Evolutionary conservation across 1,140 invertebrate species (phyloP).

Genomic region (Cydia fagiglandana): DNA sequence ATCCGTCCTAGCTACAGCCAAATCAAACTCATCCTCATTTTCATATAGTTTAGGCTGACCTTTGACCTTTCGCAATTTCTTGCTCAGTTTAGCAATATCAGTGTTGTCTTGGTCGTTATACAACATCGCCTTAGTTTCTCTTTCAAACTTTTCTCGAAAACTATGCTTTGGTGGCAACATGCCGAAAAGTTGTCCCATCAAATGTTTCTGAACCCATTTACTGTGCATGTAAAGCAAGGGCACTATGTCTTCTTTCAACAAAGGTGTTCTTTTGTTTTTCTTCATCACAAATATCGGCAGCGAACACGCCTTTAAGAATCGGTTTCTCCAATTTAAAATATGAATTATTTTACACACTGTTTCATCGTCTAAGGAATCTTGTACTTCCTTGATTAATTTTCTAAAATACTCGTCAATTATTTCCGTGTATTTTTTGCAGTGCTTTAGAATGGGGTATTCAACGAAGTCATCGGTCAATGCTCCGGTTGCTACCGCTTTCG

Average conservation of each 20-base stretch:
- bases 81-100: conserved; percentile 53
- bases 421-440: conserved; percentile 67
- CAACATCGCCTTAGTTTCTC: conserved; percentile 40
- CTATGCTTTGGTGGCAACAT: conserved; percentile 43
- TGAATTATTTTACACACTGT: conserved; percentile 51
- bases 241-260: conserved; percentile 68
- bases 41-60: conserved; percentile 65
- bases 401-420: conserved; percentile 64
- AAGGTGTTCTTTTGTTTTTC: conserved; percentile 57
- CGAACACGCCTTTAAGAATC: conserved; percentile 68
- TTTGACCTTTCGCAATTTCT: conserved; percentile 62
- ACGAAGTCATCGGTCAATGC: conserved; percentile 71
- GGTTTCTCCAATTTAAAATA: conserved; percentile 73
- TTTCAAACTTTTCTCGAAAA: conserved; percentile 43
- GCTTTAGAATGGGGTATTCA: conserved; percentile 76
- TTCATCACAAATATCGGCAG: conserved; percentile 55
- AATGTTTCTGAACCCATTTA: conserved; percentile 80
- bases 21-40: conserved; percentile 53
- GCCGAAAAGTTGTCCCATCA: conserved; percentile 60
- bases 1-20: conserved; percentile 44
- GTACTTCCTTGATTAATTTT: conserved; percentile 50
- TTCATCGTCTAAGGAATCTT: conserved; percentile 48
- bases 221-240: conserved; percentile 76
- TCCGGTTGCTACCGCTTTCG: conserved; percentile 54
- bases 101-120: conserved; percentile 47